Base-by-base conservation (phyloP, 2,797 vertebrate species). In the Pipistrellus nathusii region DNA sequence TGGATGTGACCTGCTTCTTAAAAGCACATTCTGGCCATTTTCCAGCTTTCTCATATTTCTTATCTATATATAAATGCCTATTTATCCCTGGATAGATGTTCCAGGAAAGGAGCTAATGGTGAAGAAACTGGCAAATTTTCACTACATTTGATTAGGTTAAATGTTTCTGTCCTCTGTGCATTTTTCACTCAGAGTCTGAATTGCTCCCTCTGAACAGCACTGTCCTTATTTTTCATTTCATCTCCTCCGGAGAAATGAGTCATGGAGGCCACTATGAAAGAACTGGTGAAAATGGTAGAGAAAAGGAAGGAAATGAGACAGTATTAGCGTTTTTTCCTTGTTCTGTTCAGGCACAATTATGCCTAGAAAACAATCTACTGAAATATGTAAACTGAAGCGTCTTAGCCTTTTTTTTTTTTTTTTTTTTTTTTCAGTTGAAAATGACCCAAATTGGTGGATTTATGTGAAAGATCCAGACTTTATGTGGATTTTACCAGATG, bases 61-160 rank as follows among this genome's bases (percentile, higher is more conserved):
- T 21, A 38, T 89, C 17, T 64, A n/a, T 17, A 73, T 30, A 62
- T 44, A 20, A 72, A 86, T 73, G 44, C 46, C 17, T 71, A 44
- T 69, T 27, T 81, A 32, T 59, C 15, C 35, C n/a, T 21, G 41
- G 89, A 27, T 64, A 53, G 21, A 51, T 85, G 14, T 44, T 46
- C 55, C 66, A 44, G 17, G 12, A 18, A 77, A 78, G 53, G 76
- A 76, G 44, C 18, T 53, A 89, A 32, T 75, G 68, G 25, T 59
- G 53, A 93, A 68, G 38, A 82, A 94, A 88, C 35, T 87, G 27
- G 44, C 77, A 6, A 68, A 88, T 84, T 81, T 91, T 88, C 11
- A 32, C 18, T 53, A 9, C 1, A 25, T 59, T 90, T 77, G 38
- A 78, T 78, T n/a, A 82, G 44, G 32, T 80, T 89, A 73, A 59